Base-by-base conservation (phyloP, 2,797 vertebrate genomes). In the Hippopotamyrus pictus region DNA sequence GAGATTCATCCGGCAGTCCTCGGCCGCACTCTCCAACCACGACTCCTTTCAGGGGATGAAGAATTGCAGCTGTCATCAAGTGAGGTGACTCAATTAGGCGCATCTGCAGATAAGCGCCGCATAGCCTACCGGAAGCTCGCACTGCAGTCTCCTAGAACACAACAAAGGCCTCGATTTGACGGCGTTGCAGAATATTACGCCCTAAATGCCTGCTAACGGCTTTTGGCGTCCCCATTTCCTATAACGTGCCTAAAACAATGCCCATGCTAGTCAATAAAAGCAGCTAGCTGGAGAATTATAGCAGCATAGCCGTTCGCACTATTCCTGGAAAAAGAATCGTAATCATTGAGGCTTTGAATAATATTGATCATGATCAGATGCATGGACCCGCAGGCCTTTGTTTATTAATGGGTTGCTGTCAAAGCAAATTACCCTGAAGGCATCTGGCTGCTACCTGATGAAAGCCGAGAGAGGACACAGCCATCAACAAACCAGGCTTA, bases 401-500 rank as follows among this genome's bases (percentile, higher is more conserved):
- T 48, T 82, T 53, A 44, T 88, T 53, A 88, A 79, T 88, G 69
- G 88, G 50, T 44, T 88, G 73, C 41, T 50, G 25, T 65, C 33
- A 87, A 88, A 57, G 88, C 29, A 82, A 88, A 88, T 48, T 44
- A 88, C 88, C 65, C 69, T 37, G 76, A 82, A 88, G 88, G 88
- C 88, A 54, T 82, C 73, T 79, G 73, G 88, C 88, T 22, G 69
- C 19, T 88, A 54, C 48, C 88, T 79, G 51, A 88, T 82, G 88
- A 69, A 76, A 82, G 50, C 48, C 19, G 46, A 37, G 69, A 51
- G 48, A 33, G 33, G 88, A 73, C 54, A 33, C 1, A n/a, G 62
- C 50, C 48, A 53, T 82, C n/a, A 65, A 73, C 62, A 53, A 54
- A 19, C 29, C 65, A 51, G 37, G 88, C 33, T 41, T 50, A 73